Evolutionary conservation across 1,140 invertebrate genomes (phyloP).

Genomic region (Drosophila santomea): DNA sequence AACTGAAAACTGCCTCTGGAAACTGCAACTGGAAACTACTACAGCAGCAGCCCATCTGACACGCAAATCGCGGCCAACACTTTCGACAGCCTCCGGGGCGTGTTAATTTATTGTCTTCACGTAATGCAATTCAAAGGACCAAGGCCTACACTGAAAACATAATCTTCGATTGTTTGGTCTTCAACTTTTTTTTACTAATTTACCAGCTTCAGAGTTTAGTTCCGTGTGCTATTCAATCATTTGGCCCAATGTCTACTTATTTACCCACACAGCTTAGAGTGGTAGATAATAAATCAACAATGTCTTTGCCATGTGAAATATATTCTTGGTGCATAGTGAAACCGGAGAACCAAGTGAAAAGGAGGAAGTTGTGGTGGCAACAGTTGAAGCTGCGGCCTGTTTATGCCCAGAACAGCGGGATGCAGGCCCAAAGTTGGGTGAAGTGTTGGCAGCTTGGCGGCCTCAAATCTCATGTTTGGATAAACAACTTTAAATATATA

Average conservation of each 20-base stretch:
- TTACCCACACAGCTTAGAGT: too few species aligned
- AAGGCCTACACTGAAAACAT: conserved; percentile 9
- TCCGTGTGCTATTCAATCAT: too few species aligned
- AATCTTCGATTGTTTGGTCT: too few species aligned
- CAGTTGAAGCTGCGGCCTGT: conserved; percentile 33
- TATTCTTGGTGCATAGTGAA: conserved; percentile 5
- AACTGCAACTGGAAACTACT: conserved; percentile 12
- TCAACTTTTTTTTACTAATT: too few species aligned
- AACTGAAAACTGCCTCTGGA: conserved; percentile 26
- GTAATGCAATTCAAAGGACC: conserved; percentile 32
- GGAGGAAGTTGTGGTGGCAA: conserved; percentile 26
- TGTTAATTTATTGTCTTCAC: conserved; percentile 50
- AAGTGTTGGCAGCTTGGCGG: conserved; percentile 18
- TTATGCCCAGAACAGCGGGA: conserved; percentile 27
- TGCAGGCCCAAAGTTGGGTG: conserved; percentile 7
- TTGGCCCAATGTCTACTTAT: too few species aligned
- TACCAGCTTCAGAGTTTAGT: too few species aligned
- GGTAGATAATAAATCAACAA: background rate
- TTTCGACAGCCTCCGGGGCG: conserved; percentile 28
- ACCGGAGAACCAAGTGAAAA: background rate
- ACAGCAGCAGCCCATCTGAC: conserved; percentile 3
- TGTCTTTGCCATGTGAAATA: background rate
- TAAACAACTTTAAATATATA: conserved; percentile 35
- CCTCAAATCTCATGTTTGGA: conserved; percentile 37
- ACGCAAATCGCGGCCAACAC: conserved; percentile 42